phyloP scores from a whole-genome alignment of 2,888 invertebrate species.

The Cataglyphis albicans region DNA sequence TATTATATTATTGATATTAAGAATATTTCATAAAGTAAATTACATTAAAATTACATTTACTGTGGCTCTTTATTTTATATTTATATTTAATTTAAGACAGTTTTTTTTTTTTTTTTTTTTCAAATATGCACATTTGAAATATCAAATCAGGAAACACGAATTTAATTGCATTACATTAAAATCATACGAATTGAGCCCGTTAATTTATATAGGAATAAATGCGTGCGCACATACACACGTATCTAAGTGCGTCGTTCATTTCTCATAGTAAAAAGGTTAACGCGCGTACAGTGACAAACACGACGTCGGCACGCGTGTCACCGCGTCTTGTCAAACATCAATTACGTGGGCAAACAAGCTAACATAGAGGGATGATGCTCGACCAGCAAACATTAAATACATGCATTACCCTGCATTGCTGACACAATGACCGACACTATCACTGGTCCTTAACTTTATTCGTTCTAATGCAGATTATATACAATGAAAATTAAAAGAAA shows the following conservation, averaged over 20 bases:
- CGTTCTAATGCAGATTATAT: constrained; percentile 43
- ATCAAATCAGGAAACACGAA: background rate
- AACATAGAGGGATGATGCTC: constrained; percentile 66
- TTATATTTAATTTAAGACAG: background rate
- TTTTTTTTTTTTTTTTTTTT: background rate
- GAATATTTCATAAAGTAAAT: background rate
- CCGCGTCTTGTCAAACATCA: constrained; percentile 80
- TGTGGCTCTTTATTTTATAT: background rate
- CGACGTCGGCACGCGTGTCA: constrained; percentile 72
- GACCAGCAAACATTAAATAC: constrained; percentile 72
- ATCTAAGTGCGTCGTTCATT: constrained; percentile 23
- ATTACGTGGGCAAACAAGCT: constrained; percentile 80
- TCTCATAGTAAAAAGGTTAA: constrained; percentile 70
- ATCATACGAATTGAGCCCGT: background rate
- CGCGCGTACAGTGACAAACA: constrained; percentile 69
- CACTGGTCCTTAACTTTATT: constrained; percentile 32
- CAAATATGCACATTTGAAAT: background rate
- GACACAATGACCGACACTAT: constrained; percentile 73
- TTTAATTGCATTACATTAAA: background rate
- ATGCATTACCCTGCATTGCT: constrained; percentile 71
- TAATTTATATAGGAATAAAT: constrained; percentile 20
- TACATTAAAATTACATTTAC: background rate
- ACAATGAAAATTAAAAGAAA: constrained; percentile 18
- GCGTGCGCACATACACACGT: background rate
- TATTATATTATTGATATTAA: background rate